Conservation (phyloP, 2,888 invertebrate genomes). For the Brachyptera risi region DNA sequence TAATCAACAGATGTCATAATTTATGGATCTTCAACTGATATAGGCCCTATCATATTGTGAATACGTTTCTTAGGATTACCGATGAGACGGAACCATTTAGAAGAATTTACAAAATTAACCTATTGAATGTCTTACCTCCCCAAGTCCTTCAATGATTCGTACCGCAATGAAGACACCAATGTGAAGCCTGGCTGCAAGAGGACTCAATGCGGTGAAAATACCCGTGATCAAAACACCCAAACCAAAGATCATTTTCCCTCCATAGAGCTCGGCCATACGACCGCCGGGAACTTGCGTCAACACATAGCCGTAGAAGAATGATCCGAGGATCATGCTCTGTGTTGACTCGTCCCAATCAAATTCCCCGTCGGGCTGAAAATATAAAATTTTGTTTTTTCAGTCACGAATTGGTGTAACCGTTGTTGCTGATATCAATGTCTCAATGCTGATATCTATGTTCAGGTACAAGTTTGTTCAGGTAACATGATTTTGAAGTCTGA, state of each 20-base stretch:
- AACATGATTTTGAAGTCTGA: no score
- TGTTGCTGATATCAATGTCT: no score
- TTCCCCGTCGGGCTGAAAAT: constrained; percentile 59
- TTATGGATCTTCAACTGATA: no score
- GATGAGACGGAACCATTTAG: no score
- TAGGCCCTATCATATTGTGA: no score
- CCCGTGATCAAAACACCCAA: constrained; percentile 76
- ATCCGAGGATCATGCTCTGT: constrained; percentile 75
- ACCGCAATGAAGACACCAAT: constrained; percentile 61
- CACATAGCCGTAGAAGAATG: constrained; percentile 82
- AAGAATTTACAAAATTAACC: no score
- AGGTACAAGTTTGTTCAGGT: no score
- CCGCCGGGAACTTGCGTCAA: constrained; percentile 79
- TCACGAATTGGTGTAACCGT: neutral
- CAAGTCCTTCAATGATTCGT: constrained; percentile 75
- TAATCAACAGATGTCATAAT: no score
- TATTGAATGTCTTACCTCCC: constrained; percentile 57
- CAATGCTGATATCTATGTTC: no score
- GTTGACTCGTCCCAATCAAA: constrained; percentile 75
- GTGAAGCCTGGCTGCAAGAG: constrained; percentile 68
- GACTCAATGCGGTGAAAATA: constrained; percentile 76
- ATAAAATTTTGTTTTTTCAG: neutral
- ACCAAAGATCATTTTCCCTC: constrained; percentile 85
- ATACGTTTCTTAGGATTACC: no score
- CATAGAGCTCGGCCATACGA: constrained; percentile 76